Evolutionary conservation across 1,140 invertebrate genomes (phyloP).

Genomic region (Neotoxoptera formosana): DNA sequence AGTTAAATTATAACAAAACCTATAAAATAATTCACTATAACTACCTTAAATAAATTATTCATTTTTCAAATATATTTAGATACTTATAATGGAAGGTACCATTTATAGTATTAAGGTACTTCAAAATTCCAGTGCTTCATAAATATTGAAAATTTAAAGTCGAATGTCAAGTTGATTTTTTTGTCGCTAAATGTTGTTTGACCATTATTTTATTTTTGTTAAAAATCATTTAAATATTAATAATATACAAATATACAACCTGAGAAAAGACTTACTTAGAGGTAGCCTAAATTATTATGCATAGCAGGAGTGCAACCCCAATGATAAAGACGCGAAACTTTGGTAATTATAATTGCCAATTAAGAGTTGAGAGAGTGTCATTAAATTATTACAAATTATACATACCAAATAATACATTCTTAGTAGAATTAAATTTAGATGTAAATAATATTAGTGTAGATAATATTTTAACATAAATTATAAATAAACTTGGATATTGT

Average conservation of each 20-base stretch:
- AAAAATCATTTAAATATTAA: background rate
- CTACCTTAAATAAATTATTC: background rate
- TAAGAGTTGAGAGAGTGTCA: background rate
- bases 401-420: background rate
- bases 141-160: background rate
- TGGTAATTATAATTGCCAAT: constrained; percentile 43
- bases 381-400: constrained; percentile 41
- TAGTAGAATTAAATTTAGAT: constrained; percentile 8
- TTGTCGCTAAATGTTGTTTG: background rate
- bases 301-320: background rate
- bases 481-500: background rate
- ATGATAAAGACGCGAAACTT: constrained; percentile 29
- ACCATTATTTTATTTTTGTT: background rate
- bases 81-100: background rate
- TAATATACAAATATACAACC: background rate
- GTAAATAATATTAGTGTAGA: constrained; percentile 20
- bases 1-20: background rate
- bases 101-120: background rate
- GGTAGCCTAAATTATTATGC: constrained; percentile 16
- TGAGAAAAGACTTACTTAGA: background rate
- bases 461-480: constrained; percentile 2
- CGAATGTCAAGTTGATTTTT: background rate
- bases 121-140: background rate
- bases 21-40: background rate
- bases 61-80: background rate